Evolutionary conservation across 1,140 invertebrate genomes (phyloP).

Genomic region (Drosophila bocqueti): DNA sequence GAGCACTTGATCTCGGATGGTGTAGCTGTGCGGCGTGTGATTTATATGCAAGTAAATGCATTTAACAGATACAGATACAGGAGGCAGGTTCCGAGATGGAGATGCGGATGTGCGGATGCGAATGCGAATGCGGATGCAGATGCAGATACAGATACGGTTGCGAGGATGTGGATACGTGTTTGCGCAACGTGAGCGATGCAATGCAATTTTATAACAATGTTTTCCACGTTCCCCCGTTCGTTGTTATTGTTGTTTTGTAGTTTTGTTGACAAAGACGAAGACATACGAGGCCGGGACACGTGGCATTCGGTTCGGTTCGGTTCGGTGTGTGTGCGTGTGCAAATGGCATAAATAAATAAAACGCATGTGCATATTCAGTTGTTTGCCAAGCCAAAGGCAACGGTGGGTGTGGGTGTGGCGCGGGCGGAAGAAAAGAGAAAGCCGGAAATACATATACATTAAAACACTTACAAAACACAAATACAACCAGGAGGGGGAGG

Average conservation of each 20-base stretch:
- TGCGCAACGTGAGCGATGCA: slow-evolving; percentile 80
- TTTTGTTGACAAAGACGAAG: slow-evolving; percentile 83
- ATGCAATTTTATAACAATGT: slow-evolving; percentile 84
- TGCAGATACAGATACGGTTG: slow-evolving; percentile 31
- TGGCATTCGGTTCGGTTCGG: slow-evolving; percentile 18
- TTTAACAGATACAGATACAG: slow-evolving; percentile 69
- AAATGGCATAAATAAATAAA: slow-evolving; percentile 82
- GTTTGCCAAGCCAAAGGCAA: slow-evolving; percentile 46
- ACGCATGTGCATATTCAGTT: slow-evolving; percentile 69
- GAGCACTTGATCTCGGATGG: slow-evolving; percentile 90
- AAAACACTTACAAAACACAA: slow-evolving; percentile 72
- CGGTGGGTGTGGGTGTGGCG: neutral
- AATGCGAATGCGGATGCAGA: slow-evolving; percentile 17
- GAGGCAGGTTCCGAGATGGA: slow-evolving; percentile 1
- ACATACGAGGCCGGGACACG: slow-evolving; percentile 65
- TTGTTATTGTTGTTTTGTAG: slow-evolving; percentile 55
- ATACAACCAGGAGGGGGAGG: slow-evolving; percentile 4
- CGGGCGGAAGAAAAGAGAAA: slow-evolving; percentile 41
- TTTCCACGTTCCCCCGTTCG: slow-evolving; percentile 69
- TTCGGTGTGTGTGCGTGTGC: slow-evolving; percentile 46
- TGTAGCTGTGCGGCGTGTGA: slow-evolving; percentile 86
- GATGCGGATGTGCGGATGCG: slow-evolving; percentile 22
- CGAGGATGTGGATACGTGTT: slow-evolving; percentile 67
- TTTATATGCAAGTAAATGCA: slow-evolving; percentile 84
- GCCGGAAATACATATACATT: slow-evolving; percentile 76